These are phyloP conservation scores for Suillia variegata DNA, from an alignment of 2,888 invertebrate genomes.

Conservation along the genomic window DNA sequence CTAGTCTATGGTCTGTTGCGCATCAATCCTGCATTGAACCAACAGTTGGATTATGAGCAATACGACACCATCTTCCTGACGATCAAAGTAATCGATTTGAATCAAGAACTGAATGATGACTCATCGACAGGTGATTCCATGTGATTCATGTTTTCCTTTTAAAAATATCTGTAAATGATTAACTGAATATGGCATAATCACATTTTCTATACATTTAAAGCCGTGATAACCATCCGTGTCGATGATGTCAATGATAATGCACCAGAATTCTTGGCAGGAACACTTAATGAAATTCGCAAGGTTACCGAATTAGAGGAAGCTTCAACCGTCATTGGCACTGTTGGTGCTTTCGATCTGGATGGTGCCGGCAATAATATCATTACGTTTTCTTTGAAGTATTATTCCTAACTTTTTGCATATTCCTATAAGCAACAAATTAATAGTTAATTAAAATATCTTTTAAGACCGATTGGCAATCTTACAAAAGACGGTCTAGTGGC, in stretches of 20 bases:
- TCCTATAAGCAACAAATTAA: constrained; percentile 7
- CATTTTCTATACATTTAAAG: constrained; percentile 58
- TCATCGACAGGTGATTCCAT: constrained; percentile 62
- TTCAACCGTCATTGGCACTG: constrained; percentile 63
- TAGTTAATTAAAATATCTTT: not conserved
- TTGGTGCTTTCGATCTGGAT: constrained; percentile 69
- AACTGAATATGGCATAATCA: no score
- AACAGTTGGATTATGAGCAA: constrained; percentile 66
- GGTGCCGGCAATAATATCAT: constrained; percentile 67
- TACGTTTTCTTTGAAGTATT: constrained; percentile 65
- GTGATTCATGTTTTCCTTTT: no score
- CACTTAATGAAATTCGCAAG: constrained; percentile 57
- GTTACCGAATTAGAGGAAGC: constrained; percentile 65
- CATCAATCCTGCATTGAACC: constrained; percentile 34
- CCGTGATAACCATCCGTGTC: constrained; percentile 66
- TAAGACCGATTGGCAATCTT: constrained; percentile 26
- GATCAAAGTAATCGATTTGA: constrained; percentile 63
- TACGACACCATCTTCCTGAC: constrained; percentile 67
- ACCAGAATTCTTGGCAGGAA: constrained; percentile 64
- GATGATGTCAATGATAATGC: constrained; percentile 70
- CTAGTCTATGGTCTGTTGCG: constrained; percentile 35
- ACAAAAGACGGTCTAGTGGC: constrained; percentile 62
- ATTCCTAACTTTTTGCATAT: constrained; percentile 55
- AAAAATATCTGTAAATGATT: no score
- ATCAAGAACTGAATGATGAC: constrained; percentile 62